Evolutionary conservation across 1,140 invertebrate species (phyloP).

Genomic region (Micrasema minimum): DNA sequence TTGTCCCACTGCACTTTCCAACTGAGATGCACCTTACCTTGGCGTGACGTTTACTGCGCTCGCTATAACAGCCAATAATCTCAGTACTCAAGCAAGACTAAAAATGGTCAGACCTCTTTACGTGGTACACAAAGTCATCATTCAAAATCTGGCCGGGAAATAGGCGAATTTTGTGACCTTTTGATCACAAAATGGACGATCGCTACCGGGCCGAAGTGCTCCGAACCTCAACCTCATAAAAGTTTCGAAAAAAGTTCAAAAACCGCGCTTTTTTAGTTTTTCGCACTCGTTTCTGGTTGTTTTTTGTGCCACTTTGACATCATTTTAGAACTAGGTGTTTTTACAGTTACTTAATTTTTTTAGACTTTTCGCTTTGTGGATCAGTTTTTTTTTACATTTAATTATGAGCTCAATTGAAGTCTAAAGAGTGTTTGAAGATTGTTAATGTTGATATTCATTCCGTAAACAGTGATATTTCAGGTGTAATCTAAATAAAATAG

Average conservation of each 20-base stretch:
- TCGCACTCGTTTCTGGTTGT: slow-evolving; percentile 12
- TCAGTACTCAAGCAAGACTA: slow-evolving; percentile 47
- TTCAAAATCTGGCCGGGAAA: slow-evolving; percentile 43
- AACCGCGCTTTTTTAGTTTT: slow-evolving; percentile 1
- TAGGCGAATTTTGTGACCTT: slow-evolving; percentile 26
- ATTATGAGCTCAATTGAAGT: too few relatives aligned
- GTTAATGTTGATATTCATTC: too few relatives aligned
- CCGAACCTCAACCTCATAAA: too few relatives aligned
- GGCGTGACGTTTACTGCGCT: slow-evolving; percentile 44
- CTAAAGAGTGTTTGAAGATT: too few relatives aligned
- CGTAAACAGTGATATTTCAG: too few relatives aligned
- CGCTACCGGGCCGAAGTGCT: background rate
- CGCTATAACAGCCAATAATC: slow-evolving; percentile 51
- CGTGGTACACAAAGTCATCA: slow-evolving; percentile 47
- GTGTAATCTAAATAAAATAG: too few relatives aligned
- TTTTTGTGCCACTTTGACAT: slow-evolving; percentile 21
- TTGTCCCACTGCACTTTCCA: slow-evolving; percentile 10
- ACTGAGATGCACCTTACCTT: slow-evolving; percentile 44
- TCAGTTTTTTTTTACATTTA: background rate
- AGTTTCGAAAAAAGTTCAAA: background rate
- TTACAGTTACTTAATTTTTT: slow-evolving; percentile 31
- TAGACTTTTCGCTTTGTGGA: too few relatives aligned
- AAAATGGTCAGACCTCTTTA: slow-evolving; percentile 51
- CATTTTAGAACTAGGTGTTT: slow-evolving; percentile 15
- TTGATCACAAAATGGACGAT: slow-evolving; percentile 8